Conservation (phyloP, 2,797 vertebrate genomes). For the Rousettus madagascariensis region DNA sequence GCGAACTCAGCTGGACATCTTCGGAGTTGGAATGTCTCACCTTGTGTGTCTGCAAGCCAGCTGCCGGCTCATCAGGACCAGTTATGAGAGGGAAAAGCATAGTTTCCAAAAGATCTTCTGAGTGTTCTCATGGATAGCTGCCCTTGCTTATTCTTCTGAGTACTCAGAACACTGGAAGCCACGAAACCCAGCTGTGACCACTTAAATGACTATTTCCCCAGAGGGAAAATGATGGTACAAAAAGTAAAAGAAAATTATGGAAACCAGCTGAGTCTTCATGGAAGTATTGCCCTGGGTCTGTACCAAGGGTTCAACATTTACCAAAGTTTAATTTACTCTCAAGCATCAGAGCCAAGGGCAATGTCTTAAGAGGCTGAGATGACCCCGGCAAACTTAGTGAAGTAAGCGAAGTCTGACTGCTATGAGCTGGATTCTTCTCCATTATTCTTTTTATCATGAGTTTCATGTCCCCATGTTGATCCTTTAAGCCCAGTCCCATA, state of each 20-base stretch:
- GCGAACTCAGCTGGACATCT: background rate
- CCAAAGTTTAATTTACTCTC: background rate
- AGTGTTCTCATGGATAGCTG: background rate
- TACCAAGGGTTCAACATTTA: background rate
- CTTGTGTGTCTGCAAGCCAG: background rate
- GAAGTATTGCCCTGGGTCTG: background rate
- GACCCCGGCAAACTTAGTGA: background rate
- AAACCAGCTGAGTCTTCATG: background rate
- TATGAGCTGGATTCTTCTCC: background rate
- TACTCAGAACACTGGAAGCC: background rate
- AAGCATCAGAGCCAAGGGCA: background rate
- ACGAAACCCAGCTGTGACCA: background rate
- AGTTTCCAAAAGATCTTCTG: constrained; percentile 48
- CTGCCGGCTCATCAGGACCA: background rate
- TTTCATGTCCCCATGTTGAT: background rate
- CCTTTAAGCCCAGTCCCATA: background rate
- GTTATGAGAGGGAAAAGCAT: background rate
- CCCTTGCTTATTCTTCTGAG: constrained; percentile 7
- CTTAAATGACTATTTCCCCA: background rate
- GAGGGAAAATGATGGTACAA: background rate
- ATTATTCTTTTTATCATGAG: background rate
- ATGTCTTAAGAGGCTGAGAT: background rate
- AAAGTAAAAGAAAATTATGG: constrained; percentile 9
- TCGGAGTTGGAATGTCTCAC: background rate
- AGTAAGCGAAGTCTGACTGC: background rate